phyloP scores from a whole-genome alignment of 1,140 invertebrate species.

The Maniola jurtina region DNA sequence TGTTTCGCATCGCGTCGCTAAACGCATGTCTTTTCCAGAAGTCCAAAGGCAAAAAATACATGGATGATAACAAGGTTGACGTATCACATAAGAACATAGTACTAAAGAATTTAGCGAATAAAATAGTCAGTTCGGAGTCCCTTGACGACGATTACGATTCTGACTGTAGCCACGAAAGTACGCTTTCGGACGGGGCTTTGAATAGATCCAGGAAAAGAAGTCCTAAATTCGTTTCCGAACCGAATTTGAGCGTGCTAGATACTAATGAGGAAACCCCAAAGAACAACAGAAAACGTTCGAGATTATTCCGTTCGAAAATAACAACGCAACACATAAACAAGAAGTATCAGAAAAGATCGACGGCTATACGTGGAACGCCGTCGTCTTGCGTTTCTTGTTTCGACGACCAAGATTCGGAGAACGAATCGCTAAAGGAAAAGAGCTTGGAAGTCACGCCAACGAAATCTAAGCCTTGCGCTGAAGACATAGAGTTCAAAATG shows the following conservation, averaged over 20 bases:
- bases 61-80: slow-evolving; percentile 58
- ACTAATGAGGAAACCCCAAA: slow-evolving; percentile 65
- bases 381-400: slow-evolving; percentile 66
- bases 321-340: slow-evolving; percentile 55
- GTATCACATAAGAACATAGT: slow-evolving; percentile 68
- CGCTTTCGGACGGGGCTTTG: slow-evolving; percentile 64
- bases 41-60: slow-evolving; percentile 57
- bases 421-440: slow-evolving; percentile 44
- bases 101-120: slow-evolving; percentile 65
- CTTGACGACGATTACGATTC: slow-evolving; percentile 65
- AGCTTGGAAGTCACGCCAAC: slow-evolving; percentile 50
- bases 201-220: slow-evolving; percentile 60
- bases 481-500: slow-evolving; percentile 54
- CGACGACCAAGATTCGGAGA: slow-evolving; percentile 59
- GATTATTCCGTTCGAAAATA: slow-evolving; percentile 67
- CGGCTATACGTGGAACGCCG: slow-evolving; percentile 52
- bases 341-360: slow-evolving; percentile 62
- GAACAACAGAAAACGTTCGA: slow-evolving; percentile 59
- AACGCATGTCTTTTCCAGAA: slow-evolving; percentile 72
- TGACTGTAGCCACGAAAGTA: slow-evolving; percentile 66
- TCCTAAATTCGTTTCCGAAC: slow-evolving; percentile 75
- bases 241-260: slow-evolving; percentile 67
- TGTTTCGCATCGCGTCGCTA: slow-evolving; percentile 50
- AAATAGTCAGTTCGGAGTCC: slow-evolving; percentile 65
- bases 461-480: slow-evolving; percentile 39